Evolutionary conservation across 2,797 vertebrate genomes (phyloP).

Genomic region (Megalops cyprinoides): DNA sequence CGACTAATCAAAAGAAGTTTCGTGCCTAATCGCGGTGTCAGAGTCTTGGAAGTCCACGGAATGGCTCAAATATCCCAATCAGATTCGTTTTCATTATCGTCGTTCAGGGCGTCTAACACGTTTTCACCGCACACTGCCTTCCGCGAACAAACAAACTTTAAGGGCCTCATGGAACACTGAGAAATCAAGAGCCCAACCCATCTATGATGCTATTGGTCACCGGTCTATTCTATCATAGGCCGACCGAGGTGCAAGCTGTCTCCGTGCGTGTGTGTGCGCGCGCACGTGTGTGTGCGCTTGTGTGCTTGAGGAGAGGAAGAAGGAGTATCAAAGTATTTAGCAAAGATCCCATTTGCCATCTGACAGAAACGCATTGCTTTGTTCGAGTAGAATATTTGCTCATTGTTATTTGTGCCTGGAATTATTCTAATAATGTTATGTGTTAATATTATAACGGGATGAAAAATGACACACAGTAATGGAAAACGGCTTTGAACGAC

Average conservation of each 20-base stretch:
- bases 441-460: background rate
- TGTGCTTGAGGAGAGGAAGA: slow-evolving; percentile 20
- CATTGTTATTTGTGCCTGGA: background rate
- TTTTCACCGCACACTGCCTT: slow-evolving; percentile 81
- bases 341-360: slow-evolving; percentile 3
- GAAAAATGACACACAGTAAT: background rate
- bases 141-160: slow-evolving; percentile 86
- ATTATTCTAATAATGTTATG: background rate
- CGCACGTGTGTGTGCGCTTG: background rate
- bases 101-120: slow-evolving; percentile 74
- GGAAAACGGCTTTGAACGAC: too few species aligned
- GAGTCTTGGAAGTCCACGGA: slow-evolving; percentile 63
- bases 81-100: slow-evolving; percentile 70
- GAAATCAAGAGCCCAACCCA: slow-evolving; percentile 54
- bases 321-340: slow-evolving; percentile 4
- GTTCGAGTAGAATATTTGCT: slow-evolving; percentile 14
- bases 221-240: slow-evolving; percentile 27
- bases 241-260: background rate
- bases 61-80: slow-evolving; percentile 34
- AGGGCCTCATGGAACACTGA: slow-evolving; percentile 76
- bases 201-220: slow-evolving; percentile 33
- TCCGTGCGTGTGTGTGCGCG: background rate
- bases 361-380: slow-evolving; percentile 14
- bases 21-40: slow-evolving; percentile 69
- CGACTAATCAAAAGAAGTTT: slow-evolving; percentile 54